Evolutionary conservation across 2,888 invertebrate species (phyloP).

Genomic region (Hypena proboscidalis): DNA sequence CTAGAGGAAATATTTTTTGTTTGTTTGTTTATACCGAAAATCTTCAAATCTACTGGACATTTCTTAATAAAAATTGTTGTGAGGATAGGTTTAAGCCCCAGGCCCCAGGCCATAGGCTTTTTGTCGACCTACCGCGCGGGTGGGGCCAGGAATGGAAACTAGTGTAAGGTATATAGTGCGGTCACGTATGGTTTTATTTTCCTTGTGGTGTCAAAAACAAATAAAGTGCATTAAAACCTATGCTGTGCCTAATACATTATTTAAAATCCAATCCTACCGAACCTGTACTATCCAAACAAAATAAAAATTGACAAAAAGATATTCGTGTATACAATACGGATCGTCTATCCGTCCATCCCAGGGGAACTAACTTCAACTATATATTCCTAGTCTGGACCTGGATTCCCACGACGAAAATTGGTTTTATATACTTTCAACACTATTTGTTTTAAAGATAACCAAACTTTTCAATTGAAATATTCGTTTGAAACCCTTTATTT

Average conservation of each 20-base stretch:
- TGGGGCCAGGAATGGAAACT: too few relatives aligned
- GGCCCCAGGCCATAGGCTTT: too few relatives aligned
- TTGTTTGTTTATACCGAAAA: too few relatives aligned
- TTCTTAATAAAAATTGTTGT: too few relatives aligned
- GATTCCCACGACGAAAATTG: constrained; percentile 34
- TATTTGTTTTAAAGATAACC: constrained; percentile 25
- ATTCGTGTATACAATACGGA: constrained; percentile 20
- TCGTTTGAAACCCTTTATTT: constrained; percentile 14
- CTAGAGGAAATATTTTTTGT: too few relatives aligned
- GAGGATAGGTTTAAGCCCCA: too few relatives aligned
- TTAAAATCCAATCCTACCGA: not conserved
- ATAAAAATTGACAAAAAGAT: constrained; percentile 33
- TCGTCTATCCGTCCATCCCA: constrained; percentile 30
- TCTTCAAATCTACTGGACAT: too few relatives aligned
- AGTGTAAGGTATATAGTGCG: too few relatives aligned
- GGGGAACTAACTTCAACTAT: constrained; percentile 43
- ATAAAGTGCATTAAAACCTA: too few relatives aligned
- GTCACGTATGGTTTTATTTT: too few relatives aligned
- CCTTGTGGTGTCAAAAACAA: too few relatives aligned
- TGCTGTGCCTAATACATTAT: not conserved
- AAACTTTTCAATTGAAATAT: constrained; percentile 28
- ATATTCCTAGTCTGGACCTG: constrained; percentile 21
- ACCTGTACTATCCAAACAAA: constrained; percentile 13
- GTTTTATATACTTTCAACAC: constrained; percentile 38
- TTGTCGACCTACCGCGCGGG: too few relatives aligned